A percentile compares a stretch with the other conserved stretches of the same genome.
phyloP scores from a whole-genome alignment of 2,113 vertebrate species.

The Glareola pratincola region DNA sequence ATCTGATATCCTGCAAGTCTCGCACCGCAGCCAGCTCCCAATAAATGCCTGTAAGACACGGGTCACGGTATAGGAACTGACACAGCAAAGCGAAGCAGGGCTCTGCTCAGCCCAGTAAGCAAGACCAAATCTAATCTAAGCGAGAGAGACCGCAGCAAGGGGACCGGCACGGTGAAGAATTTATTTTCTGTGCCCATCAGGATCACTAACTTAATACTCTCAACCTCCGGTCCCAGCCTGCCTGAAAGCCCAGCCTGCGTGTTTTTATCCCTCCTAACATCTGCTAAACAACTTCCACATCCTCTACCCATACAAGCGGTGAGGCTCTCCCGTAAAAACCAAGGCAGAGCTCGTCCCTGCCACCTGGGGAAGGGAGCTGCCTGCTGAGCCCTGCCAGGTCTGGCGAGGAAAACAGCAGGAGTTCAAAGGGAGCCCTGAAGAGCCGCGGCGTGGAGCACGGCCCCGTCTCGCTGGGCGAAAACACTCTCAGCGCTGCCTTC shows the following conservation, averaged over 20 bases:
- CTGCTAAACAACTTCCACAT: neutral
- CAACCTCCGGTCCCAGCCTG: neutral
- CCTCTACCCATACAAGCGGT: neutral
- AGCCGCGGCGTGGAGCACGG: neutral
- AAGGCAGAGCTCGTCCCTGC: neutral
- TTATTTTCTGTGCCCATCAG: neutral
- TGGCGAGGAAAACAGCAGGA: neutral
- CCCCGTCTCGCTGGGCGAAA: neutral
- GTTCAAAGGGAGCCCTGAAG: neutral
- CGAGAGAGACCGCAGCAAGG: neutral
- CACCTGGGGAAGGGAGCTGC: neutral
- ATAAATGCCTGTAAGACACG: neutral
- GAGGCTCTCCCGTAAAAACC: neutral
- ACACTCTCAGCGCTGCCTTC: neutral
- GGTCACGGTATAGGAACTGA: neutral
- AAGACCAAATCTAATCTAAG: neutral
- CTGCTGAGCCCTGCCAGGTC: neutral
- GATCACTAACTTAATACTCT: neutral
- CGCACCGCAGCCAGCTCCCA: neutral
- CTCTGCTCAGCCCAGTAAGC: neutral
- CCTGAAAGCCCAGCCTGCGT: neutral
- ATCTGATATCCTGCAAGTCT: neutral
- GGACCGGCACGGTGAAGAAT: fast-evolving
- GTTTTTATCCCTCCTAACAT: neutral
- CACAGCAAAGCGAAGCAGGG: neutral